These are phyloP conservation scores for Mormyrus lacerda DNA, from an alignment of 2,113 vertebrate genomes.

Conservation along the genomic window DNA sequence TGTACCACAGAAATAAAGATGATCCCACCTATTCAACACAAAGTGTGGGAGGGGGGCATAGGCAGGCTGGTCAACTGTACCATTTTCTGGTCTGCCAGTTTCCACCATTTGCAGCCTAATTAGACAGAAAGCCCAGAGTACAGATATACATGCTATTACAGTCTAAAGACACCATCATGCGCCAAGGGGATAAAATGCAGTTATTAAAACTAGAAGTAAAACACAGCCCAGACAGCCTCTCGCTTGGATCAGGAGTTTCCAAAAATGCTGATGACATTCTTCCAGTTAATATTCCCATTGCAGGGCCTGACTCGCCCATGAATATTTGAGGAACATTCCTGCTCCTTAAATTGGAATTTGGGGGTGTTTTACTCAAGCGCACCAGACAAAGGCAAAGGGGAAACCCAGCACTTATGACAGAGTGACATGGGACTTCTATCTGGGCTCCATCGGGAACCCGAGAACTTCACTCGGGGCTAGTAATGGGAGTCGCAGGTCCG, in stretches of 20 bases:
- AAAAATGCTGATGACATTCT: slow-evolving; percentile 14
- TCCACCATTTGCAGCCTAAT: slow-evolving; percentile 3
- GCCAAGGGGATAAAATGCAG: slow-evolving; percentile 17
- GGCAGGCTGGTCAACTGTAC: slow-evolving; percentile 10
- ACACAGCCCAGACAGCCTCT: not conserved
- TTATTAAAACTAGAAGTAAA: slow-evolving; percentile 19
- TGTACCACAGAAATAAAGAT: not conserved
- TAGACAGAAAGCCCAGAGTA: slow-evolving; percentile 17
- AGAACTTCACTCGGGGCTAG: slow-evolving; percentile 25
- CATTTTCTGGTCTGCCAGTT: slow-evolving; percentile 21
- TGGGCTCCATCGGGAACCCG: slow-evolving; percentile 23
- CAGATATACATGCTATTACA: slow-evolving; percentile 10
- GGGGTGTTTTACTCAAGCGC: not conserved
- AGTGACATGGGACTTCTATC: slow-evolving; percentile 30
- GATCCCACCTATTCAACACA: not conserved
- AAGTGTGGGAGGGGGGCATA: not conserved
- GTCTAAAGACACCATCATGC: not conserved
- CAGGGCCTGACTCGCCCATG: not conserved
- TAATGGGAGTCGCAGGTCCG: slow-evolving; percentile 22
- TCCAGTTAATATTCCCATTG: not conserved
- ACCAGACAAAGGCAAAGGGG: not conserved
- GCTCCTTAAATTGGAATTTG: not conserved
- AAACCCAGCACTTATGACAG: slow-evolving; percentile 3
- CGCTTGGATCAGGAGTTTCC: slow-evolving; percentile 8
- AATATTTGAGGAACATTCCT: not conserved